Evolutionary conservation across 30 jellyfish, hydroid and myxozoan species (phyloP), one percentile per base, ranked within the genome.

Genomic region (Aurelia sp.): DNA sequence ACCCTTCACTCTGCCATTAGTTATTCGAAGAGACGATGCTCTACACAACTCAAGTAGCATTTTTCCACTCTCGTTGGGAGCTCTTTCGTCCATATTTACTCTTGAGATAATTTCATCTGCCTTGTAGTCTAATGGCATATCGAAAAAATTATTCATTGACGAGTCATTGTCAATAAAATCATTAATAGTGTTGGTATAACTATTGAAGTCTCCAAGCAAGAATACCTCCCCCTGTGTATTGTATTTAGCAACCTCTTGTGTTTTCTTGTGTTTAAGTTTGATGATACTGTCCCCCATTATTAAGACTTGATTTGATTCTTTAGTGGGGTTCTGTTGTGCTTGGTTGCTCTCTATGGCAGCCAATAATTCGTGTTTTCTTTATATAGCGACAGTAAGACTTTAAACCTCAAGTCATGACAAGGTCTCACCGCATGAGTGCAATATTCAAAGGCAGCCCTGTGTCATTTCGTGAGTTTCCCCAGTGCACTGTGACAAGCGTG

Each of bases 11-110:
- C 67, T 58, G 4, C 67, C 67, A 58, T 58, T 20, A 4, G 13
- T 5, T 4, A 58, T 58, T 20, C 67, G 9, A 4, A 58, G 16
- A 4, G 67, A 58, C 8, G 17, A 0, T 58, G 17, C 27, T 10
- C 16, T 58, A 58, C 67, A 58, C 65, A 53, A 18, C n/a, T 68
- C 60, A 20, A 68, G 80, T n/a, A 19, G 44, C 10, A 33, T 8
- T 68, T 68, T 68, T 13, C 80, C 80, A 68, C 60, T 68, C 80
- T 68, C 80, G 35, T 68, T 68, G 16, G 80, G 80, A 20, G 60
- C 60, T 33, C 80, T 68, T 19, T n/a, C 2, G 59, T 68, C 80
- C 60, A 68, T 20, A 58, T 68, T 33, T 68, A 0, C 60, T 13
- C 60, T 18, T 8, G 60, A 21, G 16, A 33, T n/a, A 20, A 0